phyloP scores from a whole-genome alignment of 2,888 invertebrate genomes.

The Andrena fulva region DNA sequence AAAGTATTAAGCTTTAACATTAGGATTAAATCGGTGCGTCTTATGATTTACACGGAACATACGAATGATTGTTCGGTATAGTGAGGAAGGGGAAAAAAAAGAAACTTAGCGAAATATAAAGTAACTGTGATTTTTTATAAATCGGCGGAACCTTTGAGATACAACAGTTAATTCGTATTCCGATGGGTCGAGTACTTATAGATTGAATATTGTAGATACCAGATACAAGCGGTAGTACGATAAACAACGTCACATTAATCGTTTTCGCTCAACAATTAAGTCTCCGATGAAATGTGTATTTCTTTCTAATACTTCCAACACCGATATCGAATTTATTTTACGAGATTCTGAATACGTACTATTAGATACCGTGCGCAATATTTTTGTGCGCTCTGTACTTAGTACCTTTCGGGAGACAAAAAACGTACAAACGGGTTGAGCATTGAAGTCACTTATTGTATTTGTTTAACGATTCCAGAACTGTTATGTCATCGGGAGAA shows the following conservation, averaged over 20 bases:
- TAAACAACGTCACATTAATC: constrained; percentile 16
- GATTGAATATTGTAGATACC: constrained; percentile 16
- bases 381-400: constrained; percentile 33
- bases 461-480: constrained; percentile 29
- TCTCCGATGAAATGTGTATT: constrained; percentile 14
- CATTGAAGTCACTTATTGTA: constrained; percentile 36
- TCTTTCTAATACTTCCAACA: constrained; percentile 29
- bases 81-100: not conserved
- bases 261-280: constrained; percentile 40
- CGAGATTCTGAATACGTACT: constrained; percentile 24
- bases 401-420: constrained; percentile 21
- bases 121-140: constrained; percentile 57
- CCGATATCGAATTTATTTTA: constrained; percentile 35
- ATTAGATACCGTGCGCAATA: constrained; percentile 29
- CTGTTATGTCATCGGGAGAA: constrained; percentile 11
- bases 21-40: constrained; percentile 21
- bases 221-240: constrained; percentile 8
- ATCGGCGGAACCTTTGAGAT: constrained; percentile 36
- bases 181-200: constrained; percentile 48
- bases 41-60: constrained; percentile 20
- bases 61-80: constrained; percentile 4
- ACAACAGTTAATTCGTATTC: constrained; percentile 37
- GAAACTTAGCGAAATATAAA: constrained; percentile 13
- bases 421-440: constrained; percentile 37
- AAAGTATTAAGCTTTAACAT: constrained; percentile 33